A percentile compares a stretch with the other conserved stretches of the same genome.
Conservation (phyloP, 2,113 vertebrate species). For the Pao palembangensis region DNA sequence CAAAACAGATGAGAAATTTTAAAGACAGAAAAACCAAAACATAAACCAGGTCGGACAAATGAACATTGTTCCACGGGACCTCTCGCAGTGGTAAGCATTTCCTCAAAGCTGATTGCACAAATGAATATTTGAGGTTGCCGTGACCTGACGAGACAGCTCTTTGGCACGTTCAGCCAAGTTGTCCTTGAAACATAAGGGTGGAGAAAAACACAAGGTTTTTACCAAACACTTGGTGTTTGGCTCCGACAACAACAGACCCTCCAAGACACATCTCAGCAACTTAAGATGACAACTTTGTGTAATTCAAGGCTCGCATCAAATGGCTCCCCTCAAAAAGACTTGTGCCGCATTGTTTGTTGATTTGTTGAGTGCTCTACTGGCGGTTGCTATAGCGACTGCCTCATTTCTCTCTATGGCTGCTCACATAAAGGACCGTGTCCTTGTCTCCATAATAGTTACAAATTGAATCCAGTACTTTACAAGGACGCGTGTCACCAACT, state of each 20-base stretch:
- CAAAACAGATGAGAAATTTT: neutral
- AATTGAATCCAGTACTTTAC: slow-evolving; percentile 76
- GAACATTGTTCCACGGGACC: slow-evolving; percentile 20
- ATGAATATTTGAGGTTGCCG: slow-evolving; percentile 61
- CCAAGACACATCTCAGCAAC: slow-evolving; percentile 62
- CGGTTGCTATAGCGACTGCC: slow-evolving; percentile 73
- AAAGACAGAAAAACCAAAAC: neutral
- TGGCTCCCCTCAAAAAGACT: slow-evolving; percentile 64
- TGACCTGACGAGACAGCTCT: slow-evolving; percentile 68
- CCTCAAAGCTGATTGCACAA: slow-evolving; percentile 61
- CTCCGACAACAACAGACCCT: slow-evolving; percentile 55
- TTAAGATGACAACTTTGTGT: slow-evolving; percentile 68
- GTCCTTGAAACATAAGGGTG: slow-evolving; percentile 61
- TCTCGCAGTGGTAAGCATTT: slow-evolving; percentile 54
- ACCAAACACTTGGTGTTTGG: slow-evolving; percentile 56
- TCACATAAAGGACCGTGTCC: slow-evolving; percentile 73
- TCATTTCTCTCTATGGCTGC: slow-evolving; percentile 72
- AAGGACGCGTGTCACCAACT: slow-evolving; percentile 74
- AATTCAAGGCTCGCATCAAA: slow-evolving; percentile 70
- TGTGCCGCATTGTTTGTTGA: slow-evolving; percentile 70
- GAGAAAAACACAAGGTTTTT: slow-evolving; percentile 59
- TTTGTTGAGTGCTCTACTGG: slow-evolving; percentile 71
- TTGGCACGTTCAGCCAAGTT: slow-evolving; percentile 57
- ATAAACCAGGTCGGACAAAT: slow-evolving; percentile 22
- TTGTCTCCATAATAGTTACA: slow-evolving; percentile 77